Percentiles rank a stretch among this genome's conserved stretches.
These are phyloP conservation scores for Acrossocheilus fasciatus DNA, from an alignment of 2,797 vertebrate species.

Conservation along the genomic window DNA sequence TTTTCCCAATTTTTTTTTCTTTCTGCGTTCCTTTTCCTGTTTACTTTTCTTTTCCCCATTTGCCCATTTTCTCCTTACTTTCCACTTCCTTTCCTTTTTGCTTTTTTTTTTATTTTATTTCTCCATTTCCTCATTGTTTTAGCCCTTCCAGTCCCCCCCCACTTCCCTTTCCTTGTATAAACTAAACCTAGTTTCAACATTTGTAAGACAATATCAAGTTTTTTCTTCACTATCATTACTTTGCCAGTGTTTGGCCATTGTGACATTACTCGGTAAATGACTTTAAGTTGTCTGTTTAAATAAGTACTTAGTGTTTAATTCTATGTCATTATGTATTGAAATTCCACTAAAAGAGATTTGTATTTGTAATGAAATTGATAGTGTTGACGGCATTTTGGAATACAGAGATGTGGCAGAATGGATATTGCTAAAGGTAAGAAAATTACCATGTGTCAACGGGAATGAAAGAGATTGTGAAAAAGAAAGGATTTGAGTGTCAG, in stretches of 20 bases:
- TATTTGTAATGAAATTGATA: not conserved
- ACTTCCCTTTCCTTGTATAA: not conserved
- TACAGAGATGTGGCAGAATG: not conserved
- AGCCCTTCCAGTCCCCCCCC: not conserved
- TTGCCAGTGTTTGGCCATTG: not conserved
- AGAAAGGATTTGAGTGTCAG: slow-evolving; percentile 42
- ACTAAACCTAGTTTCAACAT: not conserved
- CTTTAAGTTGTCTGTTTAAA: not conserved
- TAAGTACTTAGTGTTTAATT: not conserved
- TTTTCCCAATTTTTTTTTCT: too few relatives aligned
- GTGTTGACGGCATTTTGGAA: not conserved
- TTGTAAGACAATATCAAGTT: not conserved
- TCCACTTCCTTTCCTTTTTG: too few relatives aligned
- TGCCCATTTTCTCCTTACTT: not conserved
- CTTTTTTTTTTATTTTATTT: not conserved
- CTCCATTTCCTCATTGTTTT: not conserved
- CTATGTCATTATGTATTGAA: slow-evolving; percentile 3
- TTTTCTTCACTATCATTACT: not conserved
- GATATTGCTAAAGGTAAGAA: not conserved
- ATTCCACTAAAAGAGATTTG: not conserved
- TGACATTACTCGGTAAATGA: not conserved
- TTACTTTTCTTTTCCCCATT: not conserved
- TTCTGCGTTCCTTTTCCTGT: not conserved
- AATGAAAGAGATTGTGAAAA: not conserved
- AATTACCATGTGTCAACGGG: not conserved